Conservation (phyloP, 2,797 vertebrate species). For the Leptoclinus maculatus region DNA sequence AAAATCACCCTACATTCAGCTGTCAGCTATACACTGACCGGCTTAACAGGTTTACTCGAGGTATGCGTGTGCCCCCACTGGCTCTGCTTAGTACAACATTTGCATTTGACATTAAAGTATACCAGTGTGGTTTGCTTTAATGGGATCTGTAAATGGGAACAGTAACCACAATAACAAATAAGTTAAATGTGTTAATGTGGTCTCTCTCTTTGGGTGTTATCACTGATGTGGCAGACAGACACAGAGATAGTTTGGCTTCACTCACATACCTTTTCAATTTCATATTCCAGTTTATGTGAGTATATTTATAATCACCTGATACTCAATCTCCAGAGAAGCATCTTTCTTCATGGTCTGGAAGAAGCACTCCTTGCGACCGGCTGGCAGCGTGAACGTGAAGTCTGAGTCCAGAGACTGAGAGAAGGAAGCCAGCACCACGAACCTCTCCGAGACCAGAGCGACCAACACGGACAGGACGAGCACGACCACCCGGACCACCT, state of each 20-base stretch:
- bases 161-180: not conserved
- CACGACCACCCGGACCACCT: constrained; percentile 43
- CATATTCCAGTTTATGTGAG: not conserved
- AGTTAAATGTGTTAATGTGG: not conserved
- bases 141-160: too few relatives aligned
- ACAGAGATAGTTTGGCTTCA: too few relatives aligned
- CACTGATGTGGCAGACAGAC: not conserved
- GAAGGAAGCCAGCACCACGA: constrained; percentile 80
- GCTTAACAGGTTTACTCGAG: constrained; percentile 42
- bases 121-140: not conserved
- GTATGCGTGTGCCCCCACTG: not conserved
- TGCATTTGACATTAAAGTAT: not conserved
- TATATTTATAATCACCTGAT: constrained; percentile 85
- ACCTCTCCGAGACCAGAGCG: constrained; percentile 57
- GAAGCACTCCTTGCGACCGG: constrained; percentile 94
- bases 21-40: not conserved
- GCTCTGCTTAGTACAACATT: fast-evolving
- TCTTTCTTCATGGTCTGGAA: constrained; percentile 94
- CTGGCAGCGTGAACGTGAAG: constrained; percentile 95
- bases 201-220: not conserved
- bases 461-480: constrained; percentile 59
- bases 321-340: constrained; percentile 96
- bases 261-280: too few relatives aligned
- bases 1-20: not conserved
- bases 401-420: constrained; percentile 92